Base-by-base conservation (phyloP, 2,888 invertebrate genomes). In the Branchellion lobata region DNA sequence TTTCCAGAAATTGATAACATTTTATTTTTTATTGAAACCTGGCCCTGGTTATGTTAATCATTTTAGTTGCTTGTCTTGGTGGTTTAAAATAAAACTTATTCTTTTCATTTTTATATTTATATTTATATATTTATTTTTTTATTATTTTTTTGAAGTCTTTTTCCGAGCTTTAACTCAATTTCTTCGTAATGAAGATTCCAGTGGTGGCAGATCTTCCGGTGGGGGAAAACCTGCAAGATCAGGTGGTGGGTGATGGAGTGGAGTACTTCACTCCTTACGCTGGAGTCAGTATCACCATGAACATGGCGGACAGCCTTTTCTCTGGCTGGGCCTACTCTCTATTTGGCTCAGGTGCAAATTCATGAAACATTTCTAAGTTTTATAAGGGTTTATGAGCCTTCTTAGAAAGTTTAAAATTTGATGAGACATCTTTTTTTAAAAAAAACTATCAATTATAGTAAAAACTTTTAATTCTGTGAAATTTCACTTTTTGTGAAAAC, bases 181-280 rank as follows among this genome's bases (percentile, higher is more conserved):
- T 47, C 47, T 47, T 18, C 18, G 18, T 68, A 68, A n/a, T n/a
- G 0, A 71, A 86, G 86, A 85, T 87, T 73, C 85, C 85, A n/a
- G 83, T 85, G 1, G 82, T 85, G 5, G 83, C 84, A 3, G 84
- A 86, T 79, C 81, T 87, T 14, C 86, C 86, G 3, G 87, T 87
- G 8, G 87, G 86, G 11, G 83, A 85, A n/a, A 85, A 85, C 79
- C 83, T 86, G 0, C 86, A 86, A 78, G 86, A 86, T 73, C 86
- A 86, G 65, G 81, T 86, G 40, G 79, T 84, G 40, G 83, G 84
- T 11, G 83, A 84, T 51, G 84, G 84, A 0, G 83, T 85, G n/a
- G 83, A 84, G 74, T 84, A 83, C 73, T 83, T 82, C 57, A 84
- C 84, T 2, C 80, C 80, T 2, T 81, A 82, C 80, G 24, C 75